Evolutionary conservation across 1,140 invertebrate species (phyloP), one percentile per base, ranked within the genome.

Genomic region (Heliconius melpomene): DNA sequence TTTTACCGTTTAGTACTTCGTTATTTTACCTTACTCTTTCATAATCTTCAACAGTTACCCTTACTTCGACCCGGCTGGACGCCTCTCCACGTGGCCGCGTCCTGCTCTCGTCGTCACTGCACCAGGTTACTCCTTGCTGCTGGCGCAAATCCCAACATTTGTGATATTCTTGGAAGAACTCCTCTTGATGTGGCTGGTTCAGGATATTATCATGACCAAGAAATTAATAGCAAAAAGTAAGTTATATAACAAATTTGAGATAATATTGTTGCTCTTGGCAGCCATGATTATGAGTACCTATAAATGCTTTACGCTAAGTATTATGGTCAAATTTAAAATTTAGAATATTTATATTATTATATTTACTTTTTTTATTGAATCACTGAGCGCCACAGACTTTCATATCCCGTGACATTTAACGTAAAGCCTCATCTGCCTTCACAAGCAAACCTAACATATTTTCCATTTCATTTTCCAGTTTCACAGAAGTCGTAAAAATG

Each of bases 171-270:
- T 36, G 94, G 94, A 7, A 79, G 94, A 13, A 94, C 94, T 7
- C 90, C 95, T 1, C 87, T 96, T 7, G 95, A 95, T 79, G 94
- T 95, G 0, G 92, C 90, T 18, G 95, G 95, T n/a, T 88, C 83
- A 1, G 93, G 87, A 11, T 86, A 86, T 57, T 90, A 93, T 74
- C 88, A 87, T 38, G 84, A 89, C 0, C 71, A 89, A 18, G 79
- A 86, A 2, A 82, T 92, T 38, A 83, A 88, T 73, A 71, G 78
- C 29, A 83, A 87, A 9, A 84, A 89, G 88, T 92, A 80, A 88
- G 87, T 80, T 66, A 2, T 23, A 66, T 66, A 13, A 46, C 13
- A 46, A 46, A 16, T 46, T 46, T 46, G 11, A 46, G 5, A 40
- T 40, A 11, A 40, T 40, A 40, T 40, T 40, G 11, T 11, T 40